Conservation (phyloP, 2,888 invertebrate species). For the Standfussiana lucernea region DNA sequence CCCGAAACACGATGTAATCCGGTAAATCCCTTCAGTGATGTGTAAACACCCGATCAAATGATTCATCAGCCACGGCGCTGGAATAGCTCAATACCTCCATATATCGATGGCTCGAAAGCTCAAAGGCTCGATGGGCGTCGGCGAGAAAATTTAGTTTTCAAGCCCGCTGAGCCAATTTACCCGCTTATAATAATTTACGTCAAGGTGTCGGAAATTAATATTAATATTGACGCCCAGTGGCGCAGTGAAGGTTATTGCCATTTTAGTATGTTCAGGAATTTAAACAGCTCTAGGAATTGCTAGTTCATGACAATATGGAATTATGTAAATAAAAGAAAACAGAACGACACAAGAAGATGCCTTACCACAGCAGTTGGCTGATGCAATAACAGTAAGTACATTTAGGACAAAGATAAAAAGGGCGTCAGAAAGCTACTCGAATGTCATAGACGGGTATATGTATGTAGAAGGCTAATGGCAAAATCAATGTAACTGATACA, state of each 20-base stretch:
- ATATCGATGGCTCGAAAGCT: conserved; percentile 12
- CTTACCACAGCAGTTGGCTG: too few relatives aligned
- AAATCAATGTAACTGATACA: conserved; percentile 20
- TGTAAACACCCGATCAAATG: conserved; percentile 37
- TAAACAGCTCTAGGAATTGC: not conserved
- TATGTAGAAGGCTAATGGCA: conserved; percentile 12
- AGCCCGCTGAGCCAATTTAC: conserved; percentile 45
- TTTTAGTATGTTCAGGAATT: not conserved
- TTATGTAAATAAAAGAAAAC: too few relatives aligned
- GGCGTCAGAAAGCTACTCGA: not conserved
- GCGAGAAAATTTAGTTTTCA: conserved; percentile 39
- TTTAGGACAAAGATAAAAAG: not conserved
- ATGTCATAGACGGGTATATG: not conserved
- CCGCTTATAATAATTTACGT: conserved; percentile 51
- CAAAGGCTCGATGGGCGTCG: not conserved
- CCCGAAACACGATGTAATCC: conserved; percentile 22
- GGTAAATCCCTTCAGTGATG: conserved; percentile 25
- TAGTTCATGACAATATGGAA: too few relatives aligned
- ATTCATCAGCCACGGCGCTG: conserved; percentile 9
- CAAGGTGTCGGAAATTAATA: conserved; percentile 41
- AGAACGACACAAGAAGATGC: too few relatives aligned
- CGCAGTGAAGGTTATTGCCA: conserved; percentile 5
- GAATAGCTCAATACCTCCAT: conserved; percentile 20
- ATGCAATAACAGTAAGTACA: too few relatives aligned
- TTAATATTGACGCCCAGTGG: conserved; percentile 22